Percentiles rank a stretch among this genome's conserved stretches.
phyloP scores from a whole-genome alignment of 2,888 invertebrate genomes.

The Trichogramma dendrolimi region DNA sequence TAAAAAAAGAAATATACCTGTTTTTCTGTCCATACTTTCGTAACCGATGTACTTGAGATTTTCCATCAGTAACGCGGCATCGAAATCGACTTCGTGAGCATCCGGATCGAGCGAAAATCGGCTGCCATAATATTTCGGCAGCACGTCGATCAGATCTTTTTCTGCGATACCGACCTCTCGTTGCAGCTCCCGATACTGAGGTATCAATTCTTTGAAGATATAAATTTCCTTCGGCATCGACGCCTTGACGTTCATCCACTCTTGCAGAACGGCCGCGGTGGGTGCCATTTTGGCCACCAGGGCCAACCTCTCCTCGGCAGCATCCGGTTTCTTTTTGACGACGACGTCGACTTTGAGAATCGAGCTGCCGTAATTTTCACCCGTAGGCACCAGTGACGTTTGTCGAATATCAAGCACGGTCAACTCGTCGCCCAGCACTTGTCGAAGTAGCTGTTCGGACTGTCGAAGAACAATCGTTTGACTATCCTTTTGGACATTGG shows the following conservation, averaged over 20 bases:
- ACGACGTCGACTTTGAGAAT: slow-evolving; percentile 51
- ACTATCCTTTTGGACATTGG: no score
- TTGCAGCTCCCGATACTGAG: not conserved
- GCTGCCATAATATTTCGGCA: not conserved
- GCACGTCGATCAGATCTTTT: not conserved
- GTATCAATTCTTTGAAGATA: not conserved
- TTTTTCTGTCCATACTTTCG: slow-evolving; percentile 54
- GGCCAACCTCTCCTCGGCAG: slow-evolving; percentile 46
- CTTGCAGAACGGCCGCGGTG: slow-evolving; percentile 55
- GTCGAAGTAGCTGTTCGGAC: slow-evolving; percentile 36
- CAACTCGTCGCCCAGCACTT: slow-evolving; percentile 30
- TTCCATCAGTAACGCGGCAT: not conserved
- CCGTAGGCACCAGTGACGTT: slow-evolving; percentile 49
- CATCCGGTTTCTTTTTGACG: slow-evolving; percentile 29
- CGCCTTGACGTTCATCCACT: slow-evolving; percentile 16
- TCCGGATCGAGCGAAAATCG: not conserved
- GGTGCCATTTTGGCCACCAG: slow-evolving; percentile 60
- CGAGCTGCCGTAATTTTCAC: slow-evolving; percentile 63
- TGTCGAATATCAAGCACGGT: slow-evolving; percentile 35
- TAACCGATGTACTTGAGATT: slow-evolving; percentile 48
- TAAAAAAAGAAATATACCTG: slow-evolving; percentile 38
- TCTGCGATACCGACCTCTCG: not conserved
- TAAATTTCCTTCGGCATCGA: not conserved
- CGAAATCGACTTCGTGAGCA: not conserved
- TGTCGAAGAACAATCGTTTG: slow-evolving; percentile 32